Evolutionary conservation across 2,888 invertebrate genomes (phyloP).

Genomic region (Archips xylosteana): DNA sequence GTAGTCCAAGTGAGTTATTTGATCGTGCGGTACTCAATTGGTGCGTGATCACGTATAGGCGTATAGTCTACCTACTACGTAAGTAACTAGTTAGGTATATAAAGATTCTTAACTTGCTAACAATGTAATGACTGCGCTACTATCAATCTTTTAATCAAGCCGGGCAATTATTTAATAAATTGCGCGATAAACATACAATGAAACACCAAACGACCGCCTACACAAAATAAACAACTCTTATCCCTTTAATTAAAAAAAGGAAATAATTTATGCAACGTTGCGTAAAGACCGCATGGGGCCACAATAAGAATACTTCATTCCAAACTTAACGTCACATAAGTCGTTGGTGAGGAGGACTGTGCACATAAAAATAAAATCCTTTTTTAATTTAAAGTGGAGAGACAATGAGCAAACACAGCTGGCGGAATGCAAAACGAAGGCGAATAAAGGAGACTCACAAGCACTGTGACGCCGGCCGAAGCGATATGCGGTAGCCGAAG

Average conservation of each 20-base stretch:
- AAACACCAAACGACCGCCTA: constrained; percentile 32
- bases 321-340: constrained; percentile 83
- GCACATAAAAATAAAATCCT: constrained; percentile 74
- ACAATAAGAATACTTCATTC: constrained; percentile 82
- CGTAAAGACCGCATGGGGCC: constrained; percentile 68
- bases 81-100: constrained; percentile 13
- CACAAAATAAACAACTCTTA: constrained; percentile 26
- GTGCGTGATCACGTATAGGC: constrained; percentile 33
- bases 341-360: constrained; percentile 77
- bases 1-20: constrained; percentile 38
- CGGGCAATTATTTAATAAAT: constrained; percentile 39
- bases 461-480: constrained; percentile 63
- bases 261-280: constrained; percentile 79
- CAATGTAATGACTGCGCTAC: constrained; percentile 30
- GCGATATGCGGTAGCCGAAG: constrained; percentile 69
- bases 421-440: constrained; percentile 81
- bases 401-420: constrained; percentile 84
- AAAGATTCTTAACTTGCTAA: constrained; percentile 37
- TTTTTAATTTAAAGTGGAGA: constrained; percentile 79
- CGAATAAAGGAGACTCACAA: constrained; percentile 67
- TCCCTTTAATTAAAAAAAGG: constrained; percentile 73
- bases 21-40: constrained; percentile 34
- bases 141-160: constrained; percentile 37
- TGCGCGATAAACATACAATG: constrained; percentile 37
- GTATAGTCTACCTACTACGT: constrained; percentile 17